A percentile compares a stretch with the other conserved stretches of the same genome.
These are phyloP conservation scores for Brachypteracias leptosomus DNA, from an alignment of 2,113 vertebrate species.

Conservation along the genomic window DNA sequence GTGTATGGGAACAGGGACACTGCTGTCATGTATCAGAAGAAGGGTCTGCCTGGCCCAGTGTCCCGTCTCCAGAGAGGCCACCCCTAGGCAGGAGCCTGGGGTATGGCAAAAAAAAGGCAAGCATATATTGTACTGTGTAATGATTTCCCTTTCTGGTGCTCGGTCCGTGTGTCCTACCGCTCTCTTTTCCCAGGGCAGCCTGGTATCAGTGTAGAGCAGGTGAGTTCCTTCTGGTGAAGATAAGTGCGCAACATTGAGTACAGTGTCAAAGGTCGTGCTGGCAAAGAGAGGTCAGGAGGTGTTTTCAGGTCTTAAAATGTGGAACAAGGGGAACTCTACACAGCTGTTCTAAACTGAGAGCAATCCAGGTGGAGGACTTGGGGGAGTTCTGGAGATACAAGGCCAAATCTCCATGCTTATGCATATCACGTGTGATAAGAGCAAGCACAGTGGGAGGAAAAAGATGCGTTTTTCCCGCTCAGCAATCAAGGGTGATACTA, in stretches of 20 bases:
- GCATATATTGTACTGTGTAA: neutral
- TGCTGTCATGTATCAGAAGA: neutral
- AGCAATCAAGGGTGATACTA: accelerated
- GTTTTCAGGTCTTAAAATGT: neutral
- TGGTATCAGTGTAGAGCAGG: neutral
- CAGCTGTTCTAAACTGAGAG: neutral
- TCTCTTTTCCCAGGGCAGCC: neutral
- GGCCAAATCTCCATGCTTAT: neutral
- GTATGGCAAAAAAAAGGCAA: neutral
- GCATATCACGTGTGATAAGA: neutral
- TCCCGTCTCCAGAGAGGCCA: neutral
- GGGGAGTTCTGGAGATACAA: neutral
- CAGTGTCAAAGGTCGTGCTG: neutral
- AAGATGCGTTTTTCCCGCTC: neutral
- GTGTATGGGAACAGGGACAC: neutral
- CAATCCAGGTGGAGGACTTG: neutral
- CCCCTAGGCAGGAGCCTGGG: neutral
- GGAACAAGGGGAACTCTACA: neutral
- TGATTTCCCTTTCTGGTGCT: neutral
- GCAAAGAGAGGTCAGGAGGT: neutral
- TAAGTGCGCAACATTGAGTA: neutral
- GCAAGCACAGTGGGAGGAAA: neutral
- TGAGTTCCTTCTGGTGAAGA: neutral
- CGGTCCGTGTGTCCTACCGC: neutral
- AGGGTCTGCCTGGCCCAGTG: neutral